Evolutionary conservation across 2,888 invertebrate species (phyloP), one percentile per base, ranked within the genome.

Genomic region (Onchidella celtica): DNA sequence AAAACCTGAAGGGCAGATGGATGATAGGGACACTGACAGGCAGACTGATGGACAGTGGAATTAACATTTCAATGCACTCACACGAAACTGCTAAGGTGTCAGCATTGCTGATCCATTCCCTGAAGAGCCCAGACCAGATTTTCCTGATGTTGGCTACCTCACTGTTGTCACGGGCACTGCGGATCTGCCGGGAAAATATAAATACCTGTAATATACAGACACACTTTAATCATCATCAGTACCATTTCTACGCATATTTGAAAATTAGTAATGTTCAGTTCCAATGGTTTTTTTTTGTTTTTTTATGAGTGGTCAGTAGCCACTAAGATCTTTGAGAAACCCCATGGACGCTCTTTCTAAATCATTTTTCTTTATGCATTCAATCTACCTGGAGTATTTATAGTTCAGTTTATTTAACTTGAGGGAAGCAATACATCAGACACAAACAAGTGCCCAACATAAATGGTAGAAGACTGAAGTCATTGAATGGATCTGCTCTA

Each of bases 61-160:
- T 47, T 6, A 17, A 47, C 17, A 17, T 6, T 11, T 47, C 9
- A 17, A 47, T 47, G 47, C 9, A 88, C 91, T 89, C 84, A 91
- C 91, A 91, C 21, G 87, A 85, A 14, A 91, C 88, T 17, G 90
- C 89, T 82, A 90, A 91, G 81, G 89, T 91, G 81, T 91, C 90
- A 29, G 91, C 90, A 79, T 90, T 89, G 0, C 90, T 91, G 79
- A 88, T 89, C 66, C 82, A 74, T 81, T 91, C 91, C 77, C 87
- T 86, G 38, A 89, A 66, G 3, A 87, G 68, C n/a, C 91, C 91
- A 57, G 85, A 86, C 90, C 91, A 91, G 75, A 91, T 89, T 77
- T 91, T 91, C 75, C 89, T 87, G 83, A 91, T 85, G 79, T 89
- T 90, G 0, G 90, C 91, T 1, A 91, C 89, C 24, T 88, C 34